Conservation (phyloP, 2,113 vertebrate species). For the Macquaria australasica region DNA sequence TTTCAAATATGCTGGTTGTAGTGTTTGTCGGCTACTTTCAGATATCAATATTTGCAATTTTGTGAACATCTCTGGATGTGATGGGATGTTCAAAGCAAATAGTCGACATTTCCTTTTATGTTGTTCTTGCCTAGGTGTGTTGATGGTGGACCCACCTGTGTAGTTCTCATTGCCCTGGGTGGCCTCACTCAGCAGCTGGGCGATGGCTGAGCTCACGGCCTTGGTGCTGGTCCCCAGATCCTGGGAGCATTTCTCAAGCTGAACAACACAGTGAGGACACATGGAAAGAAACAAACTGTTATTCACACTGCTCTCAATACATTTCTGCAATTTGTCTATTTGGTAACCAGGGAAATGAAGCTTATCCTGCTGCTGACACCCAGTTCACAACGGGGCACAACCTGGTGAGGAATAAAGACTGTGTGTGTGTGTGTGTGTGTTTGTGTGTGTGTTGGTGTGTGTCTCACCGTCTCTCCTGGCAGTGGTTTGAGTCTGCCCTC, state of each 20-base stretch:
- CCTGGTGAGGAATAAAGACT: background rate
- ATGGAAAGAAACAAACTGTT: background rate
- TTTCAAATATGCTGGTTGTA: background rate
- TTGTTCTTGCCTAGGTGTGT: background rate
- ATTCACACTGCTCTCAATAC: background rate
- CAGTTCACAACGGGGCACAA: background rate
- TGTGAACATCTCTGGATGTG: background rate
- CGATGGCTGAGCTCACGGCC: conserved; percentile 94
- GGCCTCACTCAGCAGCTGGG: conserved; percentile 94
- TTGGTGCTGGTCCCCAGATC: conserved; percentile 96
- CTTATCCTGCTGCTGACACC: background rate
- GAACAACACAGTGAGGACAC: conserved; percentile 19
- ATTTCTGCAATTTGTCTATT: background rate
- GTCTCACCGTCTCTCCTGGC: conserved; percentile 93
- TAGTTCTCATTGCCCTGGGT: conserved; percentile 99
- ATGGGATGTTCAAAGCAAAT: too few species aligned
- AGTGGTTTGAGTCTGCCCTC: conserved; percentile 93
- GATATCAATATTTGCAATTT: background rate
- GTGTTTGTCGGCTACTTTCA: background rate
- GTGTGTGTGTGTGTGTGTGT: background rate
- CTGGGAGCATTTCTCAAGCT: conserved; percentile 97
- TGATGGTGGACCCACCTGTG: conserved; percentile 85
- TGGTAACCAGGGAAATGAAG: background rate
- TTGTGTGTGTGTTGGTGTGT: background rate
- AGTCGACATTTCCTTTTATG: background rate